These are phyloP conservation scores for Cheirogaleus major DNA, from an alignment of 2,797 vertebrate species.

Conservation along the genomic window DNA sequence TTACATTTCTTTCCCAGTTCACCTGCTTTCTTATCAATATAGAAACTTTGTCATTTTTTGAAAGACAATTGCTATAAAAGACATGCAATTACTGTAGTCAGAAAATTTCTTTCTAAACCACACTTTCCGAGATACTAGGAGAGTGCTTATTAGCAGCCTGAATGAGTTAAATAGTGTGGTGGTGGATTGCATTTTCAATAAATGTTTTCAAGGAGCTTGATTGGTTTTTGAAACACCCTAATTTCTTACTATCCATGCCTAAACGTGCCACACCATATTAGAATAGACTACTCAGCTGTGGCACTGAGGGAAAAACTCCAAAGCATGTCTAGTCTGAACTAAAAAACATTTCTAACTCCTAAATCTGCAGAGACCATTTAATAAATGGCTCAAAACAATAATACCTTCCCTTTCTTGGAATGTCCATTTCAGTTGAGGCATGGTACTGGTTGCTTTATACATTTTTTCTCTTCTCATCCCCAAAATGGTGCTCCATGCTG, in stretches of 20 bases:
- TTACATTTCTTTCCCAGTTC: slow-evolving; percentile 62
- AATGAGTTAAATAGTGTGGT: slow-evolving; percentile 55
- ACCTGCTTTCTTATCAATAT: slow-evolving; percentile 72
- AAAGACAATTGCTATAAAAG: slow-evolving; percentile 62
- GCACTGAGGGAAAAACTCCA: neutral
- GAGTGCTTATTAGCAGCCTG: slow-evolving; percentile 52
- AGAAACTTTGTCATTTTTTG: slow-evolving; percentile 40
- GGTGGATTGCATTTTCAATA: slow-evolving; percentile 42
- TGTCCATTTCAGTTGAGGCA: neutral
- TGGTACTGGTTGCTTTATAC: neutral
- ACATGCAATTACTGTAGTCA: slow-evolving; percentile 52
- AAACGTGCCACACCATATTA: neutral
- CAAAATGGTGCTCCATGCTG: neutral
- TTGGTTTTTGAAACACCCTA: slow-evolving; percentile 17
- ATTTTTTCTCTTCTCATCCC: neutral
- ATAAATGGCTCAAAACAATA: slow-evolving; percentile 2
- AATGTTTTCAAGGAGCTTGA: slow-evolving; percentile 10
- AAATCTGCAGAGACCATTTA: slow-evolving; percentile 1
- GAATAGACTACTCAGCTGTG: neutral
- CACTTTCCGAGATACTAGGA: slow-evolving; percentile 26
- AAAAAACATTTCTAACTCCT: neutral
- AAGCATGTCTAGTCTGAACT: neutral
- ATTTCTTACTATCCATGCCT: slow-evolving; percentile 26
- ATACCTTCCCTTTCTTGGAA: neutral
- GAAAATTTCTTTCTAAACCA: slow-evolving; percentile 42